phyloP scores from a whole-genome alignment of 2,888 invertebrate species.

The Sinotaia quadrata region DNA sequence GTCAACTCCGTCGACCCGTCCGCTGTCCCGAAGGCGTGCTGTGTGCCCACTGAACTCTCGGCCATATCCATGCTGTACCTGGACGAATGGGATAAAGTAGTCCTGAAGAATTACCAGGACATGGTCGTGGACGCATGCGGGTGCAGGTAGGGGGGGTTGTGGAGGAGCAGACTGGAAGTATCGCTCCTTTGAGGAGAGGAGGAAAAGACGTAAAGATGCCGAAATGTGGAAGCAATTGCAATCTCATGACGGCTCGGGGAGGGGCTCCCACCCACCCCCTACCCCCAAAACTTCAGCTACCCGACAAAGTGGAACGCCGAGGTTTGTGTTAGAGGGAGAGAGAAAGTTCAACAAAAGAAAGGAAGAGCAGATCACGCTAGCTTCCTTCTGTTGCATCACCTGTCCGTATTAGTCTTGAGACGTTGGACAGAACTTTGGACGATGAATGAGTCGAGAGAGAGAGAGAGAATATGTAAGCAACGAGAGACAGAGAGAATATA shows the following conservation, averaged over 20 bases:
- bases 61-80: constrained; percentile 97
- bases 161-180: background rate
- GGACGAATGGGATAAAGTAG: constrained; percentile 94
- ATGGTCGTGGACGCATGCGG: constrained; percentile 99
- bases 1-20: constrained; percentile 93
- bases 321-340: too few relatives aligned
- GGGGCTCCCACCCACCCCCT: too few relatives aligned
- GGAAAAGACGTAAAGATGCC: constrained; percentile 1
- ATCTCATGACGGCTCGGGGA: background rate
- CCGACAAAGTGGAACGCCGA: too few relatives aligned
- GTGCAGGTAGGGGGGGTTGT: constrained; percentile 82
- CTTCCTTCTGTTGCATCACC: too few relatives aligned
- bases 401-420: too few relatives aligned
- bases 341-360: too few relatives aligned
- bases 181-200: background rate
- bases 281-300: too few relatives aligned
- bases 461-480: too few relatives aligned
- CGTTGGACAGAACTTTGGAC: too few relatives aligned
- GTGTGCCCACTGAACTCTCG: constrained; percentile 94
- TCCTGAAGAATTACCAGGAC: constrained; percentile 98
- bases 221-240: background rate
- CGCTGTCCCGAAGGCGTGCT: constrained; percentile 95
- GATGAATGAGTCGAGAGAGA: too few relatives aligned
- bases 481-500: too few relatives aligned
- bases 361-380: too few relatives aligned